Percentiles rank a stretch among this genome's conserved stretches.
phyloP scores from a whole-genome alignment of 2,797 vertebrate species.

The Calcarius lapponicus region DNA sequence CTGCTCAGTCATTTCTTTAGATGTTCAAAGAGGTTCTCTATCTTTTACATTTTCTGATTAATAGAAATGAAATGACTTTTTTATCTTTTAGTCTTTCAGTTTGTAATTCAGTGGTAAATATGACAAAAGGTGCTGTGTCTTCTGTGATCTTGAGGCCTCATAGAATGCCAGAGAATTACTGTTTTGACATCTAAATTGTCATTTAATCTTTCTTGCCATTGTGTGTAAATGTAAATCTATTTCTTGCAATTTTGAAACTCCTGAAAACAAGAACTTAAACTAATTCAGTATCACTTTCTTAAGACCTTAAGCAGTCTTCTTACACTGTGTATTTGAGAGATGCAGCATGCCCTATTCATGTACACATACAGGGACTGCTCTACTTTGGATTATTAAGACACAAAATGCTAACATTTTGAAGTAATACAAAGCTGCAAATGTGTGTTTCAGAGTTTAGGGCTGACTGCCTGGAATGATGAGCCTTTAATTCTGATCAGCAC shows the following conservation, averaged over 20 bases:
- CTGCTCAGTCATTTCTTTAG: background rate
- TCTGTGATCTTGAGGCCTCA: constrained; percentile 13
- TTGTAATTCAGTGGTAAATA: background rate
- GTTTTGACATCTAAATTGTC: constrained; percentile 35
- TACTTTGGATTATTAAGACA: background rate
- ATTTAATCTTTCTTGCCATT: background rate
- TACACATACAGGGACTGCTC: background rate
- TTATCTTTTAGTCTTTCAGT: background rate
- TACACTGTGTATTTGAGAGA: background rate
- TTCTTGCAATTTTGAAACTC: background rate
- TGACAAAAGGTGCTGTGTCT: background rate
- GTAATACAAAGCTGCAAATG: background rate
- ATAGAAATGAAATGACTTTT: background rate
- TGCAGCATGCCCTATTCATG: background rate
- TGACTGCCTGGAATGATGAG: background rate
- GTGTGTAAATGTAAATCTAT: background rate
- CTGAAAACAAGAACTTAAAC: background rate
- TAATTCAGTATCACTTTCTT: background rate
- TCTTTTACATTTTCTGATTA: constrained; percentile 18
- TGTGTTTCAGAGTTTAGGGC: background rate
- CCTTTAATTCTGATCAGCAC: background rate
- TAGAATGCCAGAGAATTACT: background rate
- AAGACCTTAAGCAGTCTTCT: background rate
- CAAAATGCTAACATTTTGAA: background rate
- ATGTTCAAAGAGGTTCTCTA: background rate